Percentiles rank a stretch among this genome's conserved stretches.
Evolutionary conservation across 1,140 invertebrate species (phyloP).

Genomic region (Cotesia chilonis): DNA sequence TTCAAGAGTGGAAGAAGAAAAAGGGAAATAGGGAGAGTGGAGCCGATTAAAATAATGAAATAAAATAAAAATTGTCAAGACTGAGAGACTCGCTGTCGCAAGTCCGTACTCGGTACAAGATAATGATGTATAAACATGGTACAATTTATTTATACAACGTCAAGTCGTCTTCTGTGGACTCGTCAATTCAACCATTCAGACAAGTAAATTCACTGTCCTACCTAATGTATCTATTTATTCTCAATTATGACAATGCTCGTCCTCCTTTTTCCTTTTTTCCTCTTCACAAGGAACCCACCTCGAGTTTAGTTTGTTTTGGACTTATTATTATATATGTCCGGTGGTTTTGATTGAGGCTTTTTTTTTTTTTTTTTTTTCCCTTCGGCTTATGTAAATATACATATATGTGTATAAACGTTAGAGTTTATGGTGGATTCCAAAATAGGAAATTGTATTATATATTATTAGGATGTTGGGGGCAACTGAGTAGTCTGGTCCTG

Average conservation of each 20-base stretch:
- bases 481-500: conserved; percentile 32
- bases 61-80: neutral
- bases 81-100: neutral
- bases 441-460: conserved; percentile 38
- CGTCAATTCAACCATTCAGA: neutral
- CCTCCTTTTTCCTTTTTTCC: neutral
- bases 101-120: neutral
- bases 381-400: conserved; percentile 4
- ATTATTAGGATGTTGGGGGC: conserved; percentile 13
- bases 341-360: conserved; percentile 37
- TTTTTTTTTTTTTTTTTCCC: conserved; percentile 20
- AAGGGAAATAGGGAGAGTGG: no score
- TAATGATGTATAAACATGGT: conserved; percentile 30
- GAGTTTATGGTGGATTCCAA: neutral
- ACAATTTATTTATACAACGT: conserved; percentile 29
- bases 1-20: neutral
- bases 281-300: neutral
- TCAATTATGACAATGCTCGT: conserved; percentile 38
- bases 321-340: neutral
- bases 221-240: conserved; percentile 43
- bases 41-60: neutral
- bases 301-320: no score
- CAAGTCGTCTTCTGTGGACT: conserved; percentile 4
- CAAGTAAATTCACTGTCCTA: neutral
- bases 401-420: conserved; percentile 2